Evolutionary conservation across 1,140 invertebrate species (phyloP).

Genomic region (Drosophila asahinai): DNA sequence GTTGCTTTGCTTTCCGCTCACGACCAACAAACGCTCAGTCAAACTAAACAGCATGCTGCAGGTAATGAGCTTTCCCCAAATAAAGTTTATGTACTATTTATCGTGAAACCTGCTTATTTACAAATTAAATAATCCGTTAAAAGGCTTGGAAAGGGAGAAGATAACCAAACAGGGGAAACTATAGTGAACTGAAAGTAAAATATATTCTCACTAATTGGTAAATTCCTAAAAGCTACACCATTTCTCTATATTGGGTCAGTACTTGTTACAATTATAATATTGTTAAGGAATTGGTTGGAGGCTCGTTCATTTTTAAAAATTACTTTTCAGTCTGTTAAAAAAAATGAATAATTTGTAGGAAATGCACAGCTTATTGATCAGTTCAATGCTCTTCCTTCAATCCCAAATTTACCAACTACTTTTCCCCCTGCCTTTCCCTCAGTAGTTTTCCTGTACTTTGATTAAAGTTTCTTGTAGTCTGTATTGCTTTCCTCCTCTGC

Average conservation of each 20-base stretch:
- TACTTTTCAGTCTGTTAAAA: not conserved
- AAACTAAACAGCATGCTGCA: slow-evolving; percentile 3
- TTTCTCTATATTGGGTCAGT: no score
- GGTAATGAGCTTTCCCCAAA: slow-evolving; percentile 12
- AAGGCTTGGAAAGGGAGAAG: not conserved
- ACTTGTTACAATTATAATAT: no score
- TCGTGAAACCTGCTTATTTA: not conserved
- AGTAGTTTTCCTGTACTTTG: slow-evolving; percentile 22
- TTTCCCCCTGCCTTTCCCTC: not conserved
- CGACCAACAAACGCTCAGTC: not conserved
- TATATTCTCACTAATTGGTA: not conserved
- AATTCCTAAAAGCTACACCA: no score
- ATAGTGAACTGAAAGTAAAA: not conserved
- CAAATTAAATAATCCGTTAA: slow-evolving; percentile 4
- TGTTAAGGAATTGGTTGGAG: no score
- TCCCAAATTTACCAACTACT: slow-evolving; percentile 1
- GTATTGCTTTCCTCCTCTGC: slow-evolving; percentile 2
- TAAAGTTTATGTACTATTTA: not conserved
- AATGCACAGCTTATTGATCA: slow-evolving; percentile 23
- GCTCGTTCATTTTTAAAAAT: not conserved
- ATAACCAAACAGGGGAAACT: not conserved
- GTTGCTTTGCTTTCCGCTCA: slow-evolving; percentile 1
- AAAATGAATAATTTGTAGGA: not conserved
- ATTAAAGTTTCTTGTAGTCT: slow-evolving; percentile 33
- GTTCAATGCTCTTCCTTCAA: not conserved